Evolutionary conservation across 2,888 invertebrate species (phyloP).

Genomic region (Monopis laevigella): DNA sequence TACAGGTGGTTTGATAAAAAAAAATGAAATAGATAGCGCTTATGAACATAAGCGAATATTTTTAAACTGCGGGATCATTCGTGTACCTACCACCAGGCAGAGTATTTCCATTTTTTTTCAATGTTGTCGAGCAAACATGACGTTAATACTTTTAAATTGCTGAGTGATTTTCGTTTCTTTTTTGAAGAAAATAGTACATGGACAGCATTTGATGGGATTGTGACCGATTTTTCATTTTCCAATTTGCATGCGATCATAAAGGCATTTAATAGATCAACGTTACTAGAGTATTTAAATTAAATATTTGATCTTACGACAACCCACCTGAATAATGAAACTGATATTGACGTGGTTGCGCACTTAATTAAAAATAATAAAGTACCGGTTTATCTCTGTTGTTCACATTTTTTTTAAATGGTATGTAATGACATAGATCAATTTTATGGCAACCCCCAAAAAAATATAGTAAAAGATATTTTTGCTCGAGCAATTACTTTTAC

Average conservation of each 20-base stretch:
- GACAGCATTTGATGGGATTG: not conserved
- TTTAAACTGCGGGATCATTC: too few species aligned
- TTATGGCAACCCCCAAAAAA: too few species aligned
- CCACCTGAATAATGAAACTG: too few species aligned
- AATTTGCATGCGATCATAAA: not conserved
- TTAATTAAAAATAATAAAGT: not conserved
- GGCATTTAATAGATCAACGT: too few species aligned
- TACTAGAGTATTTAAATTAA: too few species aligned
- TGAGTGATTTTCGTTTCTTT: too few species aligned
- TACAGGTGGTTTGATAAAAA: not conserved
- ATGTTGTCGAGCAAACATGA: not conserved
- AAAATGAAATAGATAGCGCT: not conserved
- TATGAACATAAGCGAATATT: not conserved
- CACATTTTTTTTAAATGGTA: too few species aligned
- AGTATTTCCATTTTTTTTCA: not conserved
- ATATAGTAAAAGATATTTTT: too few species aligned
- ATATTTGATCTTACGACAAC: too few species aligned
- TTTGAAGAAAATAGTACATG: not conserved
- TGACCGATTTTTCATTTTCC: not conserved
- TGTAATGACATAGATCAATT: not conserved
- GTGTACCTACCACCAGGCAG: not conserved
- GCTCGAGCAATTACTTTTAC: too few species aligned
- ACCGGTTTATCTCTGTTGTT: not conserved
- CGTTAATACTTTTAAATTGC: too few species aligned
- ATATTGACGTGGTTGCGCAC: not conserved